A percentile compares a stretch with the other conserved stretches of the same genome.
Evolutionary conservation across 2,888 invertebrate genomes (phyloP).

Genomic region (Coelinius sp.): DNA sequence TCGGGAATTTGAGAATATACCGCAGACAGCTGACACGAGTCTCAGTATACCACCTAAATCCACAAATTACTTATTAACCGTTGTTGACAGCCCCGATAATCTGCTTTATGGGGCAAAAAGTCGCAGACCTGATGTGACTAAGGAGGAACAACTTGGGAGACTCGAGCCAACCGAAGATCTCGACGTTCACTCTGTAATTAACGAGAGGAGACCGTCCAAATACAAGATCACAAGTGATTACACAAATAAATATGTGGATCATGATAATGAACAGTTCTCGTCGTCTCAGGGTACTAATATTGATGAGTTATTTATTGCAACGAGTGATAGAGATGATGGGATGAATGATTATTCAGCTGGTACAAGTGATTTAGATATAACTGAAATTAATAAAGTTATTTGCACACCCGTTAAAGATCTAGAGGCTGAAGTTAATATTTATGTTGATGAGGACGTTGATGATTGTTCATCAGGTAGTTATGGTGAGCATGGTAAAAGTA

Average conservation of each 20-base stretch:
- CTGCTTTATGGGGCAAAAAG: conserved; percentile 4
- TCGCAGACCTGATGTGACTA: conserved; percentile 9
- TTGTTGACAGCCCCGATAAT: conserved; percentile 27
- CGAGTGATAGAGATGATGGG: conserved; percentile 21
- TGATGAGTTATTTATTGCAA: conserved; percentile 21
- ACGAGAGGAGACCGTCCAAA: conserved; percentile 66
- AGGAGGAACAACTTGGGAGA: conserved; percentile 21
- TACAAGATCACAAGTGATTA: conserved; percentile 50
- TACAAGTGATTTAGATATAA: background rate
- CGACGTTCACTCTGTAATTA: conserved; percentile 67
- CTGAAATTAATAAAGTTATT: conserved; percentile 18
- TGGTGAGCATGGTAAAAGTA: conserved; percentile 18
- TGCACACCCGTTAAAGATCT: conserved; percentile 30
- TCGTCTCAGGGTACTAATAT: conserved; percentile 32
- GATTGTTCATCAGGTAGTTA: conserved; percentile 21
- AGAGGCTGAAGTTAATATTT: conserved; percentile 52
- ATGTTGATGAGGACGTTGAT: conserved; percentile 57
- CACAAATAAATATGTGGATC: conserved; percentile 11
- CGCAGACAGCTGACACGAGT: conserved; percentile 34
- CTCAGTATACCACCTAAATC: conserved; percentile 33
- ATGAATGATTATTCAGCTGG: background rate
- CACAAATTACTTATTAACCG: conserved; percentile 35
- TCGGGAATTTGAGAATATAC: background rate
- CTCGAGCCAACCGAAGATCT: conserved; percentile 48
- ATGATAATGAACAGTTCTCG: conserved; percentile 29